Conservation (phyloP, 2,888 invertebrate genomes). For the Pyralis farinalis region DNA sequence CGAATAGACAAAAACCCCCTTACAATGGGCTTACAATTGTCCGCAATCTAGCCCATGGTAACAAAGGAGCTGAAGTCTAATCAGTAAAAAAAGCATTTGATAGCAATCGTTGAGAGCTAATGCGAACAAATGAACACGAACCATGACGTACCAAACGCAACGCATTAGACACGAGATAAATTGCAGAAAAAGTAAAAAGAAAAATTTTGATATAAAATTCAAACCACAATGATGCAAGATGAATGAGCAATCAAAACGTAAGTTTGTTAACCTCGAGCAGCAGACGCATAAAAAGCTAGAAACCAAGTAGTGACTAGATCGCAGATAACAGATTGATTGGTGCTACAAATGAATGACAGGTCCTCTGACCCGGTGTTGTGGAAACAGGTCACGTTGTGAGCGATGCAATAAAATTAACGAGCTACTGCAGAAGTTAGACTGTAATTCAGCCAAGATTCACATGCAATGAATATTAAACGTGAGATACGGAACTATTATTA, state of each 20-base stretch:
- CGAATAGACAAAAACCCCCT: slow-evolving; percentile 59
- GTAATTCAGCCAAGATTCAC: slow-evolving; percentile 38
- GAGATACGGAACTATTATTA: slow-evolving; percentile 31
- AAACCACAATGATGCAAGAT: slow-evolving; percentile 77
- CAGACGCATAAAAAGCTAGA: slow-evolving; percentile 78
- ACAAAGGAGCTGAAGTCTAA: slow-evolving; percentile 31
- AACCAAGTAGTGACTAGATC: slow-evolving; percentile 70
- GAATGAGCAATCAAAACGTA: slow-evolving; percentile 74
- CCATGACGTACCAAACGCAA: slow-evolving; percentile 30
- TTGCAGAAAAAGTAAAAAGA: slow-evolving; percentile 45
- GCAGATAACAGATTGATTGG: slow-evolving; percentile 75
- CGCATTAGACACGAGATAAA: slow-evolving; percentile 42
- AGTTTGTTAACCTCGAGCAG: slow-evolving; percentile 70
- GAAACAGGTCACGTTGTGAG: slow-evolving; percentile 59
- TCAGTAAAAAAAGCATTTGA: slow-evolving; percentile 19
- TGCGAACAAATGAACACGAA: slow-evolving; percentile 26
- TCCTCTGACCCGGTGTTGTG: slow-evolving; percentile 58
- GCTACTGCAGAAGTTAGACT: slow-evolving; percentile 42
- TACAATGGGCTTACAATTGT: slow-evolving; percentile 58
- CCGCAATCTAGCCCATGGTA: slow-evolving; percentile 40
- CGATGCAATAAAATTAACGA: slow-evolving; percentile 57
- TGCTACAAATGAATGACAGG: slow-evolving; percentile 67
- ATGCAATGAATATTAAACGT: slow-evolving; percentile 45
- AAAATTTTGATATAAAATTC: slow-evolving; percentile 45
- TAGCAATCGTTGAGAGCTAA: slow-evolving; percentile 15